A percentile compares a stretch with the other conserved stretches of the same genome.
Evolutionary conservation across 1,140 invertebrate genomes (phyloP).

Genomic region (Camponotus pennsylvanicus): DNA sequence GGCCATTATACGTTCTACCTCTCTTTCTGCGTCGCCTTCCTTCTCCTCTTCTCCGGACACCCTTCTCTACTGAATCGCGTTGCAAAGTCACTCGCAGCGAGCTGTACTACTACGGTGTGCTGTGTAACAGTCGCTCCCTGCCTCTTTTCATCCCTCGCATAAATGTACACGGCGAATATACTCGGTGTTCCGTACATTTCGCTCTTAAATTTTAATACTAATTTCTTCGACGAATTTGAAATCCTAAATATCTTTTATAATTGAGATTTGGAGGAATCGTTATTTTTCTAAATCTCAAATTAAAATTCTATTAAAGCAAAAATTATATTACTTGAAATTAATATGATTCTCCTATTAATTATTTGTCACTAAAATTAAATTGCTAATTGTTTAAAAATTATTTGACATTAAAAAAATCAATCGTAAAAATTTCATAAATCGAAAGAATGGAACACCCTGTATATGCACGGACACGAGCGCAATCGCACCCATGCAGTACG

Average conservation of each 20-base stretch:
- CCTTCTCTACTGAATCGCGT: constrained; percentile 54
- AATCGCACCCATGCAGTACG: constrained; percentile 5
- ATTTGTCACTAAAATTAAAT: neutral
- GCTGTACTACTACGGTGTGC: constrained; percentile 18
- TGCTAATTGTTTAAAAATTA: neutral
- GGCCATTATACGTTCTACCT: constrained; percentile 72
- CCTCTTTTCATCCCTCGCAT: constrained; percentile 49
- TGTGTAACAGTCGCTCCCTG: constrained; percentile 30
- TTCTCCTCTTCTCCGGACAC: constrained; percentile 23
- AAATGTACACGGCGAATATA: constrained; percentile 40
- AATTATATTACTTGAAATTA: neutral
- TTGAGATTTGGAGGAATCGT: neutral
- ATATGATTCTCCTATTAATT: neutral
- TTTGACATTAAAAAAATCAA: neutral
- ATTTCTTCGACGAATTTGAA: neutral
- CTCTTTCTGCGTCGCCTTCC: constrained; percentile 68
- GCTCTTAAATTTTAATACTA: neutral
- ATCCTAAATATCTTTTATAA: neutral
- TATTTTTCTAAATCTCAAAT: neutral
- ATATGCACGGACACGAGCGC: constrained; percentile 13
- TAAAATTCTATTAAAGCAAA: too few relatives aligned
- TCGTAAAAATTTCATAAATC: neutral
- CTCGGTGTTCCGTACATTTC: constrained; percentile 1
- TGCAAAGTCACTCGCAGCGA: constrained; percentile 71
- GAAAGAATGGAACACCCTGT: neutral